Base-by-base conservation (phyloP, 2,888 invertebrate genomes). In the Lamproptera curius region DNA sequence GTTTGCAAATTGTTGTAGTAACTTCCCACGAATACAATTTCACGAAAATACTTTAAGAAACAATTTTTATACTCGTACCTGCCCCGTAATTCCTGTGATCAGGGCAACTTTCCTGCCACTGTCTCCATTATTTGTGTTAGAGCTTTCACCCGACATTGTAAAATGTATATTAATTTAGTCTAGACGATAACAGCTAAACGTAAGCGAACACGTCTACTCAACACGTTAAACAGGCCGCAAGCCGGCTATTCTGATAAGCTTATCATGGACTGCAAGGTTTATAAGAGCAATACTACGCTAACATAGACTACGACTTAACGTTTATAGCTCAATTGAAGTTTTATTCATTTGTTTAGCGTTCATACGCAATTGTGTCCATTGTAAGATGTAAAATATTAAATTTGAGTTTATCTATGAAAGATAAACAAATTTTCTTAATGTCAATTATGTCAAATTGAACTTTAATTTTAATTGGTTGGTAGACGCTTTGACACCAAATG, bases 11-110 rank as follows among this genome's bases (percentile, higher is more conserved):
- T 5, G 9, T 9, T 28, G 9, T 5, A 9, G n/a, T 28, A 10
- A 10, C 2, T 8, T 28, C 2, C n/a, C 8, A 34, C 16, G 34
- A 16, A 31, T 39, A 31, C 13, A 39, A 37, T 37, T 16, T 5
- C 6, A 1, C 4, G 17, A 26, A 40, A 14, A 15, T 26, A 5
- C 2, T 28, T 28, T 28, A 28, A 28, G 2, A 16, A 31, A 2
- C 8, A n/a, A 11, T n/a, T n/a, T n/a, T n/a, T n/a, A n/a, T n/a
- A 20, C 8, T 49, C 53, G 67, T 90, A 98, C 98, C 92, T 99
- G 99, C 26, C 99, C 99, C 33, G 97, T 97, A 53, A 99, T 98
- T 58, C 99, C 99, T 51, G 98, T 98, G 66, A 99, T 95, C 49
- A 99, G 87, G 9, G 99, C 98, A 40, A 97, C 90, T 79, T 92